Evolutionary conservation across 2,113 vertebrate species (phyloP), one percentile per base, ranked within the genome.

Genomic region (Heterotis niloticus): DNA sequence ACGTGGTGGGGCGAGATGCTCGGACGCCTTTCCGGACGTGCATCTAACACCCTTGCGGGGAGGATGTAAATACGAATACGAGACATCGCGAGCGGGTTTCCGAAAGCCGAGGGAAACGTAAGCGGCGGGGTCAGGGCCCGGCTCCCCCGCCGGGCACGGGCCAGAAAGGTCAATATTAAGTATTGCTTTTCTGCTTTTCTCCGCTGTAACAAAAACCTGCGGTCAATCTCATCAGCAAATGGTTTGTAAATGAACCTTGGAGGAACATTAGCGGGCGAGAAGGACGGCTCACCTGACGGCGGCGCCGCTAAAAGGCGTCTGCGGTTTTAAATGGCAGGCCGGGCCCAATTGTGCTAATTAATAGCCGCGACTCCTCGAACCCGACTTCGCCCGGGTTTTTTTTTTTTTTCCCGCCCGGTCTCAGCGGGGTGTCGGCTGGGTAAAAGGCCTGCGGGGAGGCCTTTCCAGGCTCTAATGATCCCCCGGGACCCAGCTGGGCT

Each of bases 311-410:
- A 98, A 93, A 96, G 95, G 91, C 93, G 91, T 94, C 93, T 95
- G 90, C 85, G 93, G 93, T 93, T 92, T 94, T 92, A 94, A 94
- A 97, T 96, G 94, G 95, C 91, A 92, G 93, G 88, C 92, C 91
- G 89, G 93, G 93, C 94, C 91, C 96, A 94, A 95, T 98, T 95
- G 93, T 87, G 89, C 93, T 98, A 98, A 99, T 98, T 98, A 98
- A 98, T 95, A 94, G 95, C 90, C 83, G 65, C 84, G 92, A 91
- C 94, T 90, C 93, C 89, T 81, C 81, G 91, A 90, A 89, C 65
- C 9, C 18, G 18, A 4, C 5, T 44, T 12, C 44, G 14, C 51
- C 2, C 10, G 18, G 9, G 44, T 5, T 59, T 16, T 71, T 51
- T 28, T 51, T n/a, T 44, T 44, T 44, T 7, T 44, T 44, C 34